Base-by-base conservation (phyloP, 2,888 invertebrate species). In the Tetanocera ferruginea region DNA sequence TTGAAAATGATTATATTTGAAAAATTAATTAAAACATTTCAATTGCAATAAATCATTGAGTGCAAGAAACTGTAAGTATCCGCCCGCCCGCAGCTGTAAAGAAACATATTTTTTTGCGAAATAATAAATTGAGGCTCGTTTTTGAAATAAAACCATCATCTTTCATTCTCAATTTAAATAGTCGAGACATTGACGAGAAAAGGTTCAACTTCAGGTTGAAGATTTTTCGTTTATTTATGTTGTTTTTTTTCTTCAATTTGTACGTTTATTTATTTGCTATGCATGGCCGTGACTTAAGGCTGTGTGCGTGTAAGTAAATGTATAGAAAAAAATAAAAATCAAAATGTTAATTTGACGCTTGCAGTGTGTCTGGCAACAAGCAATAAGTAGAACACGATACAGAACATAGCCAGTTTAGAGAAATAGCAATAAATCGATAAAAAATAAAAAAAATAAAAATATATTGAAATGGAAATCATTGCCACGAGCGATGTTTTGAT, bases 251-350 rank as follows among this genome's bases (percentile, higher is more conserved):
- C 9, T 64, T 28, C n/a, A n/a, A 4, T 66, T 66, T 64, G 34
- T 66, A n/a, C n/a, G 11, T 31, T 66, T 34, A 55, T 55, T 55
- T 31, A 66, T 62, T 62, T 62, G 62, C 25, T 37, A 19, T 19
- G 55, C 19, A 43, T 19, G 55, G n/a, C n/a, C n/a, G 55, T 55
- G 55, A 23, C 23, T 19, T 8, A 55, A 19, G 55, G 19, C 19
- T 34, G 64, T 31, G 34, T 19, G 31, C 23, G 31, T 62, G 62
- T 14, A 82, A 51, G n/a, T 25, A 76, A 57, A 82, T 78, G 66
- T 60, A 31, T 76, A 76, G 71, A 70, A 60, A 78, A 75, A 31
- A 57, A 34, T 19, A 74, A 80, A 82, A 83, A 82, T 83, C 82
- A 76, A 82, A 81, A 82, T 78, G 77, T 69, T 78, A 55, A 81